These are phyloP conservation scores for Musca vetustissima DNA, from an alignment of 1,140 invertebrate species.

Conservation along the genomic window DNA sequence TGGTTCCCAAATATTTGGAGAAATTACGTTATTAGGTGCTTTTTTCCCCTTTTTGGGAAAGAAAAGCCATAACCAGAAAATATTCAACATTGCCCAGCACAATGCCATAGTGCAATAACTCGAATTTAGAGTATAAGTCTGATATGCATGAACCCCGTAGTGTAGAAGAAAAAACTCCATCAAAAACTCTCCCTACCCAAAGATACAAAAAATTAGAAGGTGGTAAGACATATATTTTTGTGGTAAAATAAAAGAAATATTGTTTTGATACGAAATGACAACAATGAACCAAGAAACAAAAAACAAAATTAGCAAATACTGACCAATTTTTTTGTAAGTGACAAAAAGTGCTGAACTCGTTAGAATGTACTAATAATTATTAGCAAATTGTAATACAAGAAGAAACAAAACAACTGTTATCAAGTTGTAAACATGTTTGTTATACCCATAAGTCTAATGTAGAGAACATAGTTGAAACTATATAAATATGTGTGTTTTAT, in stretches of 20 bases:
- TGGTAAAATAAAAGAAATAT: not conserved
- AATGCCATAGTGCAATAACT: slow-evolving; percentile 25
- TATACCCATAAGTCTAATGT: too few species aligned
- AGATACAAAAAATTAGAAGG: not conserved
- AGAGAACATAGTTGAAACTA: too few species aligned
- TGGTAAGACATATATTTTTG: slow-evolving; percentile 16
- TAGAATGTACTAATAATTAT: too few species aligned
- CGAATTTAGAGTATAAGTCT: slow-evolving; percentile 20
- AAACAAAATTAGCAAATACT: not conserved
- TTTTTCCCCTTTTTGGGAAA: too few species aligned
- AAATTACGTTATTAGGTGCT: slow-evolving; percentile 40
- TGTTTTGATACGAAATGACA: not conserved
- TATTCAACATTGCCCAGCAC: not conserved
- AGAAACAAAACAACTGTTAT: too few species aligned
- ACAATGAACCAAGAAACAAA: not conserved
- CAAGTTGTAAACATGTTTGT: too few species aligned
- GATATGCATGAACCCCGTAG: not conserved
- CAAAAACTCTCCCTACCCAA: not conserved
- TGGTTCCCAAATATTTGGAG: slow-evolving; percentile 47
- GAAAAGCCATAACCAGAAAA: too few species aligned
- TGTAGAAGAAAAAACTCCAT: not conserved
- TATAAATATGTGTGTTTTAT: too few species aligned
- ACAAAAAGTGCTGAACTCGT: too few species aligned
- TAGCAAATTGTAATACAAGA: too few species aligned
- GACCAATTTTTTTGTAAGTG: not conserved